A percentile compares a stretch with the other conserved stretches of the same genome.
phyloP scores from a whole-genome alignment of 1,140 invertebrate genomes.

The Epicauta chinensis region DNA sequence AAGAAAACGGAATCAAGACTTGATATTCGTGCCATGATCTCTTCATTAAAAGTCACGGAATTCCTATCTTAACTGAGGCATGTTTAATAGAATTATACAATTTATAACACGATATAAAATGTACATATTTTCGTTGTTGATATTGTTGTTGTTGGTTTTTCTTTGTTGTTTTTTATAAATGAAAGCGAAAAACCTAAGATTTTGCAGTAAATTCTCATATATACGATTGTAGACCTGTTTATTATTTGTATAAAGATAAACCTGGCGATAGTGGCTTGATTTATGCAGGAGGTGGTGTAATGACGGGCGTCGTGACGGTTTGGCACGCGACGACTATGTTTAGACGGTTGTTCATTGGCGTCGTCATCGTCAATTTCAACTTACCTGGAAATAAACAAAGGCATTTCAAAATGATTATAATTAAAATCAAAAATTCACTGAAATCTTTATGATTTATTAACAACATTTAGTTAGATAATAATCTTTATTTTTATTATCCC shows the following conservation, averaged over 20 bases:
- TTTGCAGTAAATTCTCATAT: conserved; percentile 29
- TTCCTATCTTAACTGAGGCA: conserved; percentile 32
- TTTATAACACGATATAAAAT: conserved; percentile 34
- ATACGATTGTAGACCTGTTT: conserved; percentile 32
- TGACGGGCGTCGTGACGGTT: conserved; percentile 2
- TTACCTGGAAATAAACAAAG: conserved; percentile 14
- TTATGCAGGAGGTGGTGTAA: conserved; percentile 22
- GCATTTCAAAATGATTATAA: conserved; percentile 9
- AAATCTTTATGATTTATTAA: too few relatives aligned
- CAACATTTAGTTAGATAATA: too few relatives aligned
- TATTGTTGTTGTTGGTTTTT: too few relatives aligned
- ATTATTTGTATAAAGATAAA: conserved; percentile 37
- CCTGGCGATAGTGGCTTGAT: conserved; percentile 26
- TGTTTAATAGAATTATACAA: conserved; percentile 38
- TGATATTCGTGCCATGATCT: conserved; percentile 5
- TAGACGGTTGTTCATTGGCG: not conserved
- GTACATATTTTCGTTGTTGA: too few relatives aligned
- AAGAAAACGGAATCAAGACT: too few relatives aligned
- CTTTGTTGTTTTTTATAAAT: too few relatives aligned
- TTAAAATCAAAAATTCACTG: not conserved
- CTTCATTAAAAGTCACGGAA: conserved; percentile 31
- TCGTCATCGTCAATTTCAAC: conserved; percentile 1
- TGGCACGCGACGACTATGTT: conserved; percentile 19
- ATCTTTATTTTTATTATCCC: not conserved
- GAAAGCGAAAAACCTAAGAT: not conserved